Base-by-base conservation (phyloP, 2,797 vertebrate genomes). In the Odontamblyopus rebecca region DNA sequence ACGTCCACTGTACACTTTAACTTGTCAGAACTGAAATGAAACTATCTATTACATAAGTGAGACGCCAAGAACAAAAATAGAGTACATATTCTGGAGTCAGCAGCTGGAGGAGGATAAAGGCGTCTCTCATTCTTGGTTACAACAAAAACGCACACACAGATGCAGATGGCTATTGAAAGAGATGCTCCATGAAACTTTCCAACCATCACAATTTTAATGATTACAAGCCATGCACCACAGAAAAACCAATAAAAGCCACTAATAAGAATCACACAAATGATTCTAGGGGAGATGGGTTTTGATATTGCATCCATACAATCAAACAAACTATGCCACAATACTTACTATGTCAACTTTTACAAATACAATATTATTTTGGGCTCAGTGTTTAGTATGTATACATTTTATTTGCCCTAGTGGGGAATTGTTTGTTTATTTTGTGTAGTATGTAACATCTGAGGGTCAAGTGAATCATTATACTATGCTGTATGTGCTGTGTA, bases 61-160 rank as follows among this genome's bases (percentile, higher is more conserved):
- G 78, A 87, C 83, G 12, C 41, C 84, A 91, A 87, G 89, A 90
- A 82, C 90, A 89, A 92, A 93, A 93, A 93, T 92, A 93, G 89
- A 91, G 81, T 81, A 91, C 93, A 93, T 93, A 92, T 93, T 93
- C 84, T 93, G 89, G 87, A 82, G 86, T 92, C 80, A 61, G 89
- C 90, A 91, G 89, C 92, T 91, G 89, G 88, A 80, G 73, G 81
- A 78, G 79, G 86, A 75, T 85, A 84, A 90, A 88, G 84, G 84
- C 83, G 73, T 85, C 80, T 84, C 80, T 86, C 60, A 74, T 78
- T 82, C 80, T 83, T 74, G 75, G 76, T 80, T 13, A 69, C 69
- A 71, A 84, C 63, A 80, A 77, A 87, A 85, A 87, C 72, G 79
- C 74, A 73, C 70, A 73, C 70, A 82, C 27, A 57, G 74, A 82